A percentile compares a stretch with the other conserved stretches of the same genome.
Evolutionary conservation across 2,888 invertebrate species (phyloP).

Genomic region (Apodemia duryi): DNA sequence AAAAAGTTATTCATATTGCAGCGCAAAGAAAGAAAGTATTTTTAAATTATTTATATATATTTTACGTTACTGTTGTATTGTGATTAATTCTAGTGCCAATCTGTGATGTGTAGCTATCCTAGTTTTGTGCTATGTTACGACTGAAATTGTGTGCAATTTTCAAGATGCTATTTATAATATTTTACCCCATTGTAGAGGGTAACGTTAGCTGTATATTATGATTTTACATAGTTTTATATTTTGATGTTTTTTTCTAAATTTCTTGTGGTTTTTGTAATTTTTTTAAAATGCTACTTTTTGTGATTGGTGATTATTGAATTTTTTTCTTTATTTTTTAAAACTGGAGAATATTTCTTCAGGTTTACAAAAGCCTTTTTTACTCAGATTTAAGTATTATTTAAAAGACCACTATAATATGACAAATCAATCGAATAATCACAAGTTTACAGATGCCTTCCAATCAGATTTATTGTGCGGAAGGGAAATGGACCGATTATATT

Average conservation of each 20-base stretch:
- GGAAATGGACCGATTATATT: too few species aligned
- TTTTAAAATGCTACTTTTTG: too few species aligned
- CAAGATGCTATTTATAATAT: conserved; percentile 25
- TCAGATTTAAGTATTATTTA: too few species aligned
- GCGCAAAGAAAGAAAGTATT: conserved; percentile 27
- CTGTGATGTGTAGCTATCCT: conserved; percentile 43
- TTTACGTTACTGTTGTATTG: conserved; percentile 18
- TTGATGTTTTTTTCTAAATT: not conserved
- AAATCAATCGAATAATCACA: too few species aligned
- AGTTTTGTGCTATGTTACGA: conserved; percentile 20
- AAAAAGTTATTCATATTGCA: conserved; percentile 17
- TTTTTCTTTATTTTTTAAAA: too few species aligned
- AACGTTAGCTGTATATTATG: not conserved
- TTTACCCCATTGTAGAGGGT: conserved; percentile 13
- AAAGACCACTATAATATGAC: too few species aligned
- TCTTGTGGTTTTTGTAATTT: not conserved
- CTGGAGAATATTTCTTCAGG: too few species aligned
- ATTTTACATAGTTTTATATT: conserved; percentile 9
- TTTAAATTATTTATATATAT: not conserved
- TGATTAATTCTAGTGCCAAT: conserved; percentile 43
- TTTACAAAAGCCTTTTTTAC: too few species aligned
- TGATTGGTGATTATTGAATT: too few species aligned
- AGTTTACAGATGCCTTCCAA: too few species aligned
- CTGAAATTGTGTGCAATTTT: conserved; percentile 33
- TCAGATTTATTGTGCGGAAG: too few species aligned